Evolutionary conservation across 2,888 invertebrate species (phyloP).

Genomic region (Lottia scabra): DNA sequence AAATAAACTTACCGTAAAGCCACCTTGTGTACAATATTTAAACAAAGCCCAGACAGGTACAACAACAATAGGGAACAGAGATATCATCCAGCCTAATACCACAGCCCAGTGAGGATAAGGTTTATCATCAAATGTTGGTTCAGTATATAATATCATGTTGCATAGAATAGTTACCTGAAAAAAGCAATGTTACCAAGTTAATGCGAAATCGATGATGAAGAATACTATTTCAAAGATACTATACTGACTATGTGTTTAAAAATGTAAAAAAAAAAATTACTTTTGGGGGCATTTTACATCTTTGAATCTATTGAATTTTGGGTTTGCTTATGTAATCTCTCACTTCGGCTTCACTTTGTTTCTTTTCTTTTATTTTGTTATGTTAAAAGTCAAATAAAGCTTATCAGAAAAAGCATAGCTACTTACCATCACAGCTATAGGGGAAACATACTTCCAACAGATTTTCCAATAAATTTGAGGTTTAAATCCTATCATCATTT

Average conservation of each 20-base stretch:
- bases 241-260: no score
- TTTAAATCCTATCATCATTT: slow-evolving; percentile 63
- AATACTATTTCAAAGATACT: no score
- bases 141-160: slow-evolving; percentile 59
- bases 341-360: no score
- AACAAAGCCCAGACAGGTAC: slow-evolving; percentile 62
- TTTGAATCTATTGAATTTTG: no score
- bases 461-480: slow-evolving; percentile 65
- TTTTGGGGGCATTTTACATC: no score
- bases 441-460: slow-evolving; percentile 63
- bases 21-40: slow-evolving; percentile 61
- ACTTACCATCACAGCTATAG: slow-evolving; percentile 62
- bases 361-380: background rate
- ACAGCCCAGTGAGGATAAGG: slow-evolving; percentile 63
- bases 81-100: slow-evolving; percentile 66
- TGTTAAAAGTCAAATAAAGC: no score
- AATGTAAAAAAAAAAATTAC: no score
- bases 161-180: slow-evolving; percentile 57
- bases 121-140: slow-evolving; percentile 55
- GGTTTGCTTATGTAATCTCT: no score
- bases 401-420: background rate
- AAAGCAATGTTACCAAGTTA: background rate
- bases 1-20: slow-evolving; percentile 53
- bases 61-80: slow-evolving; percentile 58
- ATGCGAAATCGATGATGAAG: background rate